Conservation (phyloP, 2,888 invertebrate species). For the Thereva unica region DNA sequence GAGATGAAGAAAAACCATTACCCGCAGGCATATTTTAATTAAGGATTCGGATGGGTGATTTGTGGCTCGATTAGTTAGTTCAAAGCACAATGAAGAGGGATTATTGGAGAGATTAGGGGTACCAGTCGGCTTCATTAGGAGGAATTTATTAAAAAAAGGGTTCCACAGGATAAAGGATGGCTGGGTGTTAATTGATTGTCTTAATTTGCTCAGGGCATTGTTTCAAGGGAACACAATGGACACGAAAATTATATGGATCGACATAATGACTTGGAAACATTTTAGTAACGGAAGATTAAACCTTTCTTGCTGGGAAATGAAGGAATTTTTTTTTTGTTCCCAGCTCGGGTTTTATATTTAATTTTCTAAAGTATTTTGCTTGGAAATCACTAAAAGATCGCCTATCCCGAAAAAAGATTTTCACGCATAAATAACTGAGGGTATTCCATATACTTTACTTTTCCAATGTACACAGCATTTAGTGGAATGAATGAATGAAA, state of each 20-base stretch:
- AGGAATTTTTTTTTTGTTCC: too few species aligned
- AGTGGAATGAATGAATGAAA: too few species aligned
- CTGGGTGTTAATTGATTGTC: slow-evolving; percentile 26
- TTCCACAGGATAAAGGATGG: slow-evolving; percentile 2
- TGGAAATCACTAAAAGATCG: too few species aligned
- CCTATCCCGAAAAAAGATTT: too few species aligned
- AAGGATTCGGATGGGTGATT: slow-evolving; percentile 36
- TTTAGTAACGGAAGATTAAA: background rate
- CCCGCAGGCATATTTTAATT: slow-evolving; percentile 38
- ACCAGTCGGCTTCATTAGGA: slow-evolving; percentile 25
- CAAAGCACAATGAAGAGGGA: slow-evolving; percentile 29
- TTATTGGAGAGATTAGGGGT: slow-evolving; percentile 23
- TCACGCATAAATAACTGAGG: too few species aligned
- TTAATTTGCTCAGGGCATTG: slow-evolving; percentile 17
- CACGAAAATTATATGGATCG: background rate
- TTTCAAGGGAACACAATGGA: slow-evolving; percentile 6
- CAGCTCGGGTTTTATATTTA: too few species aligned
- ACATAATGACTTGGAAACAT: slow-evolving; percentile 5
- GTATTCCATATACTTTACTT: too few species aligned
- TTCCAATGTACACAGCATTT: too few species aligned
- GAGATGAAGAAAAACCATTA: slow-evolving; percentile 34
- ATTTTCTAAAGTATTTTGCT: too few species aligned
- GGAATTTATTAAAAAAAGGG: slow-evolving; percentile 25
- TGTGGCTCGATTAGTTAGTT: slow-evolving; percentile 36
- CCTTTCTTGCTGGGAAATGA: too few species aligned